Conservation (phyloP, 2,113 vertebrate genomes). For the Silurus glanis region DNA sequence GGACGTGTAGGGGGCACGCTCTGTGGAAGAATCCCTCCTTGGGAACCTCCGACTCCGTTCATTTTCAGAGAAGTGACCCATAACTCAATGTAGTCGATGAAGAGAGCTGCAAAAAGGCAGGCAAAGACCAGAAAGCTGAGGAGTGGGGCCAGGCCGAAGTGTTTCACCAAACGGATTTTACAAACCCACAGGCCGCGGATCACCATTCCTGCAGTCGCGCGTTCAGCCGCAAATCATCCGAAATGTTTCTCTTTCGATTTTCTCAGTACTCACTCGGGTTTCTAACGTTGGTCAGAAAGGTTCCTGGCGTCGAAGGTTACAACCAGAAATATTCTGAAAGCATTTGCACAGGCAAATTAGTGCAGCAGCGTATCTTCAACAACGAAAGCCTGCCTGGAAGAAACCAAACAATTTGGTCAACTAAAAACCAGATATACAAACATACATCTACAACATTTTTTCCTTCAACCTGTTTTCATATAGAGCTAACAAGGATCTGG, state of each 20-base stretch:
- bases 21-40: conserved; percentile 59
- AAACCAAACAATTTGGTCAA: conserved; percentile 1
- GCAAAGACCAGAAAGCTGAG: conserved; percentile 45
- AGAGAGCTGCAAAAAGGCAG: conserved; percentile 63
- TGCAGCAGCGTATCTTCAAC: background rate
- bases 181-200: conserved; percentile 62
- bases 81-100: conserved; percentile 70
- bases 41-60: conserved; percentile 49
- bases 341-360: background rate
- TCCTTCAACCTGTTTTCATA: no score
- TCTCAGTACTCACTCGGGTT: background rate
- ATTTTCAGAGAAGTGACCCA: conserved; percentile 70
- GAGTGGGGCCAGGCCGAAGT: conserved; percentile 41
- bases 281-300: background rate
- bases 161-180: conserved; percentile 64
- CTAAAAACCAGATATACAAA: background rate
- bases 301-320: background rate
- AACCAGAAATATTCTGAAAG: background rate
- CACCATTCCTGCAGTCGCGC: conserved; percentile 57
- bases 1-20: conserved; percentile 63
- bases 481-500: background rate
- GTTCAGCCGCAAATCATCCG: conserved; percentile 5
- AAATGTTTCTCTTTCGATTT: background rate
- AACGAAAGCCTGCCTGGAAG: background rate
- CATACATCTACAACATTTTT: background rate